A percentile compares a stretch with the other conserved stretches of the same genome.
phyloP scores from a whole-genome alignment of 2,113 vertebrate species.

The Limnothrissa miodon region DNA sequence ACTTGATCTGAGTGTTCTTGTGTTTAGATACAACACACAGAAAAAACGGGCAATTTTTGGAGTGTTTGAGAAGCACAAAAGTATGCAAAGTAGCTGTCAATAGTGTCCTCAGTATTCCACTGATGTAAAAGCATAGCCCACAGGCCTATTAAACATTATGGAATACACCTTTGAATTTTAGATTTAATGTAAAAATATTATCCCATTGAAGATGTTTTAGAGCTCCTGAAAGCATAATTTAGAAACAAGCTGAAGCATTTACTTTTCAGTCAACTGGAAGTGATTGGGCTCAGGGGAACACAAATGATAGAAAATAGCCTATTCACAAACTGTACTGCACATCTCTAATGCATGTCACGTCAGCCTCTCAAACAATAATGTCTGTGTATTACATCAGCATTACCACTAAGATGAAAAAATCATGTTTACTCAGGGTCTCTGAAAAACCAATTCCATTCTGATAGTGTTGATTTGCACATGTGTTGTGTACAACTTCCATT shows the following conservation, averaged over 20 bases:
- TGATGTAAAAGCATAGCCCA: neutral
- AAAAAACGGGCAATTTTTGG: neutral
- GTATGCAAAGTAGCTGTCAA: neutral
- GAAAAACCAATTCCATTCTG: neutral
- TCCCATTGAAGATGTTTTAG: neutral
- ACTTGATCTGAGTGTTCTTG: neutral
- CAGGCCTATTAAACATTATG: neutral
- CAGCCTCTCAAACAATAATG: neutral
- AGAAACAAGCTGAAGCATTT: neutral
- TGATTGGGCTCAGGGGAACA: neutral
- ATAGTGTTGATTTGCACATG: neutral
- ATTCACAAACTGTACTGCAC: neutral
- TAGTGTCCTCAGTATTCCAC: neutral
- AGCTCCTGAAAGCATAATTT: neutral
- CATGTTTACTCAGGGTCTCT: neutral
- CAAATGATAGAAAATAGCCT: neutral
- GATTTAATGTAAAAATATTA: neutral
- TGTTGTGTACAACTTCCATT: neutral
- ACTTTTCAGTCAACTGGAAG: neutral
- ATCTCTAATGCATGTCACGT: neutral
- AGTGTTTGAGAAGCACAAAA: neutral
- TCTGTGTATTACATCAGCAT: neutral
- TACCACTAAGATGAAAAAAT: neutral
- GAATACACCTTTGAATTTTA: neutral
- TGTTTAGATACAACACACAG: neutral